Conservation (phyloP, 2,797 vertebrate species). For the Bradypodion ventrale region DNA sequence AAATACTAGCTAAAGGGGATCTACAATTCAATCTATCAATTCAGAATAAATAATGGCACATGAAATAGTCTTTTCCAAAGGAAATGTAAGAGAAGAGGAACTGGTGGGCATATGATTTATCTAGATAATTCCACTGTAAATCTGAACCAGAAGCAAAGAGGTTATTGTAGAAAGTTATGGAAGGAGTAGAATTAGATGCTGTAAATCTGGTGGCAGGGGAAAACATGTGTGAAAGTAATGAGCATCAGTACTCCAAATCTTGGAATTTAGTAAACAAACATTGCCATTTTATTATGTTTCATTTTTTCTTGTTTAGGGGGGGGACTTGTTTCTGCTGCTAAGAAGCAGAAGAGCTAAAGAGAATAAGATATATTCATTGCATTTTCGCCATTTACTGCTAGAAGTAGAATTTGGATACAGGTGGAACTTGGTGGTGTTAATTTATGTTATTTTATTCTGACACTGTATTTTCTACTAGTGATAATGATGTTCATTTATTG, state of each 20-base stretch:
- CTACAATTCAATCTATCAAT: not conserved
- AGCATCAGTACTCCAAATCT: not conserved
- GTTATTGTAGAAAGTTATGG: not conserved
- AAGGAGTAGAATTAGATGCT: not conserved
- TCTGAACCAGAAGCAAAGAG: conserved; percentile 6
- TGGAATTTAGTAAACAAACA: not conserved
- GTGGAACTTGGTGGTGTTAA: not conserved
- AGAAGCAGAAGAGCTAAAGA: not conserved
- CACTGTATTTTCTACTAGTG: conserved; percentile 56
- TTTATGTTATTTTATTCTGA: conserved; percentile 62
- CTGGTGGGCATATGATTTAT: not conserved
- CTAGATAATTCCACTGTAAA: not conserved
- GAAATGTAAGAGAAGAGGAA: not conserved
- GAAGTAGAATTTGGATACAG: not conserved
- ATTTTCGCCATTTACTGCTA: not conserved
- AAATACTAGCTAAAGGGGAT: not conserved
- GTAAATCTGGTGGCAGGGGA: not conserved
- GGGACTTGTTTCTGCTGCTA: not conserved
- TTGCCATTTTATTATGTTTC: not conserved
- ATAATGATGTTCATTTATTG: conserved; percentile 58
- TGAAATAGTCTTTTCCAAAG: not conserved
- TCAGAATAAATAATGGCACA: not conserved
- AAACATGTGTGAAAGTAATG: not conserved
- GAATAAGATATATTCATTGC: not conserved
- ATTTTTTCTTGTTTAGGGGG: not conserved